A percentile compares a stretch with the other conserved stretches of the same genome.
These are phyloP conservation scores for Drosophila fuyamai DNA, from an alignment of 1,140 invertebrate genomes.

Conservation along the genomic window DNA sequence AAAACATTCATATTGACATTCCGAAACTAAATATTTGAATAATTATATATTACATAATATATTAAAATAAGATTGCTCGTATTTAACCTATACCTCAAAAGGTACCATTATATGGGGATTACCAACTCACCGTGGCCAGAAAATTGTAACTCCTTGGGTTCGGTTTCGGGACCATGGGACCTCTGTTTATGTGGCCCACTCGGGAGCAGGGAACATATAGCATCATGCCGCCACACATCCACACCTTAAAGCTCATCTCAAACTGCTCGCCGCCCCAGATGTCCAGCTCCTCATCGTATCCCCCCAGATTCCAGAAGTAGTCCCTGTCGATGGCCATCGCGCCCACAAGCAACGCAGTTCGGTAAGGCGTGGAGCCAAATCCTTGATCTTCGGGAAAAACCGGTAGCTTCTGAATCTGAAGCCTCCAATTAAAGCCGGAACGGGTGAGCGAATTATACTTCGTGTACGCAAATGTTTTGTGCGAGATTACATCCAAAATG, in stretches of 20 bases:
- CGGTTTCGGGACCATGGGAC: conserved; percentile 90
- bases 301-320: conserved; percentile 98
- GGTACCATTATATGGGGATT: neutral
- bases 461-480: conserved; percentile 91
- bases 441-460: conserved; percentile 87
- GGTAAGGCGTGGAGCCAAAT: conserved; percentile 89
- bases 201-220: conserved; percentile 95
- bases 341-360: conserved; percentile 96
- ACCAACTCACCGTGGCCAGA: conserved; percentile 45
- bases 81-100: neutral
- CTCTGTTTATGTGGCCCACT: conserved; percentile 93
- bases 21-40: no score
- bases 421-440: conserved; percentile 94
- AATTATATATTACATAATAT: no score
- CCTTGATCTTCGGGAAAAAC: conserved; percentile 89
- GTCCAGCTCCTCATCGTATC: conserved; percentile 95
- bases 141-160: conserved; percentile 89
- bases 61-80: no score
- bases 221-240: conserved; percentile 96
- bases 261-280: conserved; percentile 99
- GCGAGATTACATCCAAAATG: conserved; percentile 93
- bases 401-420: conserved; percentile 92
- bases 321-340: conserved; percentile 95
- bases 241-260: conserved; percentile 98
- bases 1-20: no score